These are phyloP conservation scores for Manis javanica DNA, from an alignment of 2,797 vertebrate species.

Conservation along the genomic window DNA sequence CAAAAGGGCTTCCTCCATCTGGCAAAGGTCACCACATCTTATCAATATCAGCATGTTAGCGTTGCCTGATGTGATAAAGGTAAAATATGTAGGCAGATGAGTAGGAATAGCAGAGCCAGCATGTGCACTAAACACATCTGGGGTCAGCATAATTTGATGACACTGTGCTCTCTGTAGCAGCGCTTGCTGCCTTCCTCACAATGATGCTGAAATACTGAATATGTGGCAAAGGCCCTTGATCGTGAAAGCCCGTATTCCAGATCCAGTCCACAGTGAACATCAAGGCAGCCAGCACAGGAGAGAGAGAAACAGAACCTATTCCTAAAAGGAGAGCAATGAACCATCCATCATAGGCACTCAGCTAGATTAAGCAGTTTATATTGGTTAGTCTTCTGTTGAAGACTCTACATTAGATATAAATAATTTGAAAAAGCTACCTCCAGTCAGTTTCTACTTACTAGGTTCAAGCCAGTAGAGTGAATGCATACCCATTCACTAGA, in stretches of 20 bases:
- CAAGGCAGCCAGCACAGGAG: not conserved
- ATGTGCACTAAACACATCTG: not conserved
- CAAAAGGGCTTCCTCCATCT: not conserved
- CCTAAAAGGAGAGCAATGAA: not conserved
- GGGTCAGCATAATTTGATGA: not conserved
- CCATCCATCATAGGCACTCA: not conserved
- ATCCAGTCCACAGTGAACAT: not conserved
- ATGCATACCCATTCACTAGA: not conserved
- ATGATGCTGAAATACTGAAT: not conserved
- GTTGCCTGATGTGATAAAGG: not conserved
- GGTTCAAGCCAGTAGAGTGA: not conserved
- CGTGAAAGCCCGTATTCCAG: not conserved
- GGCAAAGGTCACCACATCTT: not conserved
- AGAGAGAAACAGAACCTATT: not conserved
- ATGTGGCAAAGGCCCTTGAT: not conserved
- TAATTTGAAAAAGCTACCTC: not conserved
- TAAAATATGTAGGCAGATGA: not conserved
- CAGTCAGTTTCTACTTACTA: not conserved
- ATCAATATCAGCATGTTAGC: not conserved
- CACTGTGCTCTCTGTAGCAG: not conserved
- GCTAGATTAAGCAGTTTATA: not conserved
- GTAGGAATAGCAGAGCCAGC: not conserved
- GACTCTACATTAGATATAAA: not conserved
- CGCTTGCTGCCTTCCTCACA: not conserved
- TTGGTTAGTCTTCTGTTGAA: not conserved